Evolutionary conservation across 2,113 vertebrate genomes (phyloP).

Genomic region (Rhodinocichla rosea): DNA sequence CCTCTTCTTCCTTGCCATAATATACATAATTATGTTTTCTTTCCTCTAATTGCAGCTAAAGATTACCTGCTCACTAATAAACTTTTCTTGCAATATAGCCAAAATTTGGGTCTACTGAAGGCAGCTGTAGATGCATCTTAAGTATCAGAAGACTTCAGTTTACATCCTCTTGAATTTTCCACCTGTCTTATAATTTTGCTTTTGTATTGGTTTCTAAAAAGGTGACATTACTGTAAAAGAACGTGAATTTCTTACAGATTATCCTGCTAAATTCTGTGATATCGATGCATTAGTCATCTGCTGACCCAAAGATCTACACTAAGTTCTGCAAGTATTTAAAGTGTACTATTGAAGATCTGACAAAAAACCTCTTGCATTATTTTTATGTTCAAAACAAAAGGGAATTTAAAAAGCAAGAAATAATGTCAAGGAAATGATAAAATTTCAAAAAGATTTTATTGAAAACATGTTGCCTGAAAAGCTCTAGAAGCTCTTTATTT

Average conservation of each 20-base stretch:
- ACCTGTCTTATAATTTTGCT: background rate
- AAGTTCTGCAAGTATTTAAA: background rate
- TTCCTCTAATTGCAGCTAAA: background rate
- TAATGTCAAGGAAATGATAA: background rate
- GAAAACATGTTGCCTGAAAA: background rate
- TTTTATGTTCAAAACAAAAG: background rate
- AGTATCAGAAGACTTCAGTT: background rate
- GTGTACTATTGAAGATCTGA: background rate
- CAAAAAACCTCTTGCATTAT: background rate
- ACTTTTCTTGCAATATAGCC: background rate
- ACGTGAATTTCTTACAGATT: background rate
- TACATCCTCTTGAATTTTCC: background rate
- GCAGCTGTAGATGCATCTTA: background rate
- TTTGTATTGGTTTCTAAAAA: background rate
- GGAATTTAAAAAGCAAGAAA: background rate
- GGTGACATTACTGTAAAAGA: background rate
- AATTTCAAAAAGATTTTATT: background rate
- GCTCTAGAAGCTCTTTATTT: background rate
- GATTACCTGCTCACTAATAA: background rate
- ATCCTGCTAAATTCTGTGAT: background rate
- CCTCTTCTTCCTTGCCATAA: background rate
- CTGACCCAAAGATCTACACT: background rate
- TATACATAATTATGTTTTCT: conserved; percentile 8
- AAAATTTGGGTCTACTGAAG: background rate
- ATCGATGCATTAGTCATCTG: background rate